Evolutionary conservation across 2,797 vertebrate species (phyloP), one percentile per base, ranked within the genome.

Genomic region (Myotis myotis): DNA sequence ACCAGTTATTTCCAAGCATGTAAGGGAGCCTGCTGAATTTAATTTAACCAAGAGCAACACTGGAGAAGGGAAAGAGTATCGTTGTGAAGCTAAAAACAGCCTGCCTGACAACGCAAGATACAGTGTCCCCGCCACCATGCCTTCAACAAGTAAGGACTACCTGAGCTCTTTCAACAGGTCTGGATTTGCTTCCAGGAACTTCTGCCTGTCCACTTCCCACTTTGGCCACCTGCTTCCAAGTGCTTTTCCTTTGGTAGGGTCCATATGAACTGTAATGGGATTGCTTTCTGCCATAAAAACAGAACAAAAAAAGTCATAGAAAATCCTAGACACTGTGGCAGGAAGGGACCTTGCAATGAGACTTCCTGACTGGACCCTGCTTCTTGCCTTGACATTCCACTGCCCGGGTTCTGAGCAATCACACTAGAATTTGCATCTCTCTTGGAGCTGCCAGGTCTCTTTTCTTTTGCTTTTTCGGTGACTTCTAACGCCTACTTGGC

Each of bases 51-150:
- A 96, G 22, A 49, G 86, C n/a, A 96, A 94, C 22, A 62, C 51
- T 8, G 85, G 76, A 55, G 96, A 94, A 93, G 93, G 76, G 41
- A 93, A 94, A 89, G 80, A 71, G 33, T 98, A 97, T 25, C 98
- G 64, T 81, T 98, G 97, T 92, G 89, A 76, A 97, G 97, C 97
- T 91, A 64, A 38, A 80, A 98, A 97, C 6, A 86, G 17, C 22
- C 76, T 97, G 75, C 7, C 1, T 57, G 84, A 78, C 20, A 44
- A 3, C 1, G 25, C 62, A 75, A 97, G 96, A 96, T 96, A 97
- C 92, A 98, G 98, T 94, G 51, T 87, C 0, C 5, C 36, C 28
- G 90, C 96, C 95, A 96, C 84, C 95, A 96, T 96, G 11, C 93
- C 96, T 5, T 28, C 95, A 87, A 71, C 87, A 97, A 97, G 98